Evolutionary conservation across 1,140 invertebrate species (phyloP).

Genomic region (Hetaerina americana): DNA sequence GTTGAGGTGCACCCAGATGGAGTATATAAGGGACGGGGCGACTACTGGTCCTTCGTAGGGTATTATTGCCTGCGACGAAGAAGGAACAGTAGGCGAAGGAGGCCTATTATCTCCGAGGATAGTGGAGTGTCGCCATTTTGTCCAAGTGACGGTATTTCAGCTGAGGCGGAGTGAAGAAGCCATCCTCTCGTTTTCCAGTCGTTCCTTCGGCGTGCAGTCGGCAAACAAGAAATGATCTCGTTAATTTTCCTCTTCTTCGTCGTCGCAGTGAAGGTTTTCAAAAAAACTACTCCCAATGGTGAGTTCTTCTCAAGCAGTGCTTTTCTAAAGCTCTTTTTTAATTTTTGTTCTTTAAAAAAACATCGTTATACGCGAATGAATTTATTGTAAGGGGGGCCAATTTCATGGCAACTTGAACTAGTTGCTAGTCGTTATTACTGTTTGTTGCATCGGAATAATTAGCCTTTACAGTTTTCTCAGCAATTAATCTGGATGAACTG

Average conservation of each 20-base stretch:
- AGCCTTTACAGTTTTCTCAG: too few species aligned
- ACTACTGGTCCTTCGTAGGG: background rate
- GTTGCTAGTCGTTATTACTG: too few species aligned
- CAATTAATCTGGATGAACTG: too few species aligned
- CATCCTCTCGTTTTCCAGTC: background rate
- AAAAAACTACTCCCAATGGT: constrained; percentile 84
- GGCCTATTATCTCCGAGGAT: background rate
- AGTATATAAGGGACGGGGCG: background rate
- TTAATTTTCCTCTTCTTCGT: constrained; percentile 44
- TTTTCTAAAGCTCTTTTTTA: too few species aligned
- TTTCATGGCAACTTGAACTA: too few species aligned
- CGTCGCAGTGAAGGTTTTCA: constrained; percentile 80
- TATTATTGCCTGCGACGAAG: background rate
- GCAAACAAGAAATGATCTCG: constrained; percentile 43
- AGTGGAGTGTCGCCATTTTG: background rate
- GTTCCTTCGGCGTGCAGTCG: background rate
- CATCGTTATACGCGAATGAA: too few species aligned
- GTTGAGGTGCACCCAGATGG: background rate
- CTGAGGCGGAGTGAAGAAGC: too few species aligned
- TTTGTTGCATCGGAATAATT: too few species aligned
- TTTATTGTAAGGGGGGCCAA: too few species aligned
- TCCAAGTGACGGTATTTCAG: too few species aligned
- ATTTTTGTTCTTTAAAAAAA: too few species aligned
- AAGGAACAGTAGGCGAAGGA: background rate
- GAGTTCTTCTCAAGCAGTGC: constrained; percentile 21